Percentiles rank a stretch among this genome's conserved stretches.
Evolutionary conservation across 2,113 vertebrate species (phyloP).

Genomic region (Crotalus helleri): DNA sequence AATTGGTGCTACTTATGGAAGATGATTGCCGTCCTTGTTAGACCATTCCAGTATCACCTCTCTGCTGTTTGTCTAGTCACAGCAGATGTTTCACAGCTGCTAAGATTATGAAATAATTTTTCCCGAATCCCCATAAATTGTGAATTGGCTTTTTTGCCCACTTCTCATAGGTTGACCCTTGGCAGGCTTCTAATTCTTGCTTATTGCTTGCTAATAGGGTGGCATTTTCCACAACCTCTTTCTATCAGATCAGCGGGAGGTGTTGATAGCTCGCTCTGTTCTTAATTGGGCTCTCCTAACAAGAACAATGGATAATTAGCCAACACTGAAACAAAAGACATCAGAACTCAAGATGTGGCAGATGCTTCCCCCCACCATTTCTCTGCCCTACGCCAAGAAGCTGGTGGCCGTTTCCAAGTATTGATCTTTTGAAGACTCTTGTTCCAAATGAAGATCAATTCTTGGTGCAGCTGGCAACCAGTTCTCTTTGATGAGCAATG

Average conservation of each 20-base stretch:
- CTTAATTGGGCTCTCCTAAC: slow-evolving; percentile 62
- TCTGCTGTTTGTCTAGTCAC: background rate
- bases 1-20: background rate
- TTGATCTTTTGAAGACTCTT: slow-evolving; percentile 39
- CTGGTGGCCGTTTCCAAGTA: slow-evolving; percentile 42
- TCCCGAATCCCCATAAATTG: slow-evolving; percentile 27
- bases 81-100: slow-evolving; percentile 23
- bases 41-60: background rate
- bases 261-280: slow-evolving; percentile 29
- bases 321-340: slow-evolving; percentile 51
- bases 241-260: slow-evolving; percentile 28
- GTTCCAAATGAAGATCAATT: slow-evolving; percentile 38
- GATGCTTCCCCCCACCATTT: slow-evolving; percentile 35
- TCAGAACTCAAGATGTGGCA: slow-evolving; percentile 40
- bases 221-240: slow-evolving; percentile 48
- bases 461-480: slow-evolving; percentile 15
- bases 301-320: slow-evolving; percentile 65
- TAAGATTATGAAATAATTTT: slow-evolving; percentile 22
- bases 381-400: slow-evolving; percentile 48
- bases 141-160: background rate
- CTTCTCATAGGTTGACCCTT: slow-evolving; percentile 23
- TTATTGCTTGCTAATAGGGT: slow-evolving; percentile 18
- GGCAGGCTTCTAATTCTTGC: slow-evolving; percentile 26
- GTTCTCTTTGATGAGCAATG: background rate
- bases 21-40: background rate